Evolutionary conservation across 2,888 invertebrate species (phyloP).

Genomic region (Chydorus sphaericus): DNA sequence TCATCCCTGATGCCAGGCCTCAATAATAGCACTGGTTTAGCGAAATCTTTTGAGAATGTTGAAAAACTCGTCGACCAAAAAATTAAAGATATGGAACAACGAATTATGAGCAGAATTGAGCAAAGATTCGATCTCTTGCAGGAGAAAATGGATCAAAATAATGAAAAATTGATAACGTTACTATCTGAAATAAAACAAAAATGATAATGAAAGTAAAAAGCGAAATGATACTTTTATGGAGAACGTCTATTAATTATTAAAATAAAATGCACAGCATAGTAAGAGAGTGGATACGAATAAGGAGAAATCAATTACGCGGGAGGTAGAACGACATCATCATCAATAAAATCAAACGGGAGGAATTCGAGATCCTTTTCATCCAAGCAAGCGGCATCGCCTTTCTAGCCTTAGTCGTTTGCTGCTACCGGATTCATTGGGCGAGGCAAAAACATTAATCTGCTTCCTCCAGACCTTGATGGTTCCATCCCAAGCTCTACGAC

Average conservation of each 20-base stretch:
- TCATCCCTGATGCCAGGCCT: background rate
- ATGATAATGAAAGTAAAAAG: background rate
- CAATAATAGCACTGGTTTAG: background rate
- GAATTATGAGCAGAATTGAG: background rate
- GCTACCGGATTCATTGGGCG: constrained; percentile 31
- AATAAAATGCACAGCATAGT: background rate
- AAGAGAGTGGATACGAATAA: too few relatives aligned
- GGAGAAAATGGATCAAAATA: background rate
- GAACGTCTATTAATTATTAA: background rate
- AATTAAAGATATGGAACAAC: background rate
- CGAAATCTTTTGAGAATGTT: background rate
- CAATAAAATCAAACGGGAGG: background rate
- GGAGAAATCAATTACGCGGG: too few relatives aligned
- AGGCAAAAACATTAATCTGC: constrained; percentile 66
- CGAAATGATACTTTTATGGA: too few relatives aligned
- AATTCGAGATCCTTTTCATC: background rate
- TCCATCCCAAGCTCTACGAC: constrained; percentile 83
- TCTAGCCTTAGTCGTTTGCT: background rate
- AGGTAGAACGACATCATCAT: background rate
- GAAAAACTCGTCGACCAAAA: background rate
- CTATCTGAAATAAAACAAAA: background rate
- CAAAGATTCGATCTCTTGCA: background rate
- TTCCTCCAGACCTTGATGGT: constrained; percentile 75
- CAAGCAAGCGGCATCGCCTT: background rate
- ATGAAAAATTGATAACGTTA: background rate